phyloP scores from a whole-genome alignment of 2,888 invertebrate species.

The Agriopis aurantiaria region DNA sequence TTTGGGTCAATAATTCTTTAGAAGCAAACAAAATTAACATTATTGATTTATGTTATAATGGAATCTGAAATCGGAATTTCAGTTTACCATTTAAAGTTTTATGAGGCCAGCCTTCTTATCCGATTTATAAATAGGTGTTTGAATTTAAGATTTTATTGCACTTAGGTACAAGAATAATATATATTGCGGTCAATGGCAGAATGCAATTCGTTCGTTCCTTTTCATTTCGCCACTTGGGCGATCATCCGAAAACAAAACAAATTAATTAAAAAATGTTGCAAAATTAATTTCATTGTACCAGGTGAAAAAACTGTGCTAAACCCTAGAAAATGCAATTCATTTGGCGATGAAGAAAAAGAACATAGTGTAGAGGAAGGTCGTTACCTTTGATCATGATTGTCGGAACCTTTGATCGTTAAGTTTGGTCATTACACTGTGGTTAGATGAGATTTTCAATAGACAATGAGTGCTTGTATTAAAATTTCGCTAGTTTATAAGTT shows the following conservation, averaged over 20 bases:
- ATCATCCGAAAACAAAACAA: conserved; percentile 68
- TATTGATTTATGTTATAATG: conserved; percentile 14
- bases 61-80: conserved; percentile 16
- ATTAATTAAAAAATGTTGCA: conserved; percentile 59
- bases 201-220: conserved; percentile 56
- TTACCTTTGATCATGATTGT: no score
- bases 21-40: conserved; percentile 16
- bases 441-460: neutral
- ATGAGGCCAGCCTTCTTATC: conserved; percentile 20
- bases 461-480: neutral
- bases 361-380: neutral
- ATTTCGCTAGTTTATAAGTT: no score
- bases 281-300: conserved; percentile 37
- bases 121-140: conserved; percentile 15
- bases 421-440: neutral
- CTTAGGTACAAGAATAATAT: conserved; percentile 51
- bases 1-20: conserved; percentile 2
- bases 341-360: neutral
- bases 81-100: conserved; percentile 19
- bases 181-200: conserved; percentile 65
- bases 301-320: conserved; percentile 4
- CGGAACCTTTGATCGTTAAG: no score
- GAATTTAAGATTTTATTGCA: conserved; percentile 17
- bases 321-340: conserved; percentile 9
- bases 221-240: conserved; percentile 69